Conservation (phyloP, 2,797 vertebrate species). For the Argentina silus region DNA sequence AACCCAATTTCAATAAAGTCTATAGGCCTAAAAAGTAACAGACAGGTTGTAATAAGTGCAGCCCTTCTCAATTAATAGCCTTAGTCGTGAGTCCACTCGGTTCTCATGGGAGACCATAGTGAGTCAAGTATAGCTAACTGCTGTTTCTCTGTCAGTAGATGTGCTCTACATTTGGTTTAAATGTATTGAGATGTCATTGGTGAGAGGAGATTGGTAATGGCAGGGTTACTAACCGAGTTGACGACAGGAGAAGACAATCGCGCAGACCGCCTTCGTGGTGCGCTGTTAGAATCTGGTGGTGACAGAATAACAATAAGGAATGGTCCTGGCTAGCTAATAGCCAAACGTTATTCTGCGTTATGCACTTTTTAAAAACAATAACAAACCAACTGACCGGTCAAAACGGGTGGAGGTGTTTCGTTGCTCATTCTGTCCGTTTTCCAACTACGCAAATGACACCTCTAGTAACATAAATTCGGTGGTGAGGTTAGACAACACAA, state of each 20-base stretch:
- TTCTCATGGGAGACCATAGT: conserved; percentile 28
- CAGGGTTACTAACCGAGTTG: neutral
- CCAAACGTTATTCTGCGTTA: neutral
- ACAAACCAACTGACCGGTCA: conserved; percentile 27
- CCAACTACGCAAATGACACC: neutral
- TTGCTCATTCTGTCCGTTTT: conserved; percentile 39
- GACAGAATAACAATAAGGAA: neutral
- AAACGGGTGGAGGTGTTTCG: conserved; percentile 26
- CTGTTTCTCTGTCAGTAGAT: no score
- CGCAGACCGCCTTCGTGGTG: conserved; percentile 40
- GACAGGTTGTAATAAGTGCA: neutral
- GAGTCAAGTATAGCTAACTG: no score
- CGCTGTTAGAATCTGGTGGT: conserved; percentile 28
- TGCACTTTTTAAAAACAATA: neutral
- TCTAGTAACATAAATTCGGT: neutral
- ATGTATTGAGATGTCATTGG: neutral
- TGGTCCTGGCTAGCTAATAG: no score
- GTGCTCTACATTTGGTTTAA: conserved; percentile 22
- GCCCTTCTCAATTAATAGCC: neutral
- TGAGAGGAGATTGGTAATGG: neutral
- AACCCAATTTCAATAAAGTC: no score
- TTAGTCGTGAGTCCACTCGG: neutral
- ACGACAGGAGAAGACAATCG: conserved; percentile 35
- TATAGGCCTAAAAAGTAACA: neutral
- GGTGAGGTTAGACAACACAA: no score